Conservation (phyloP, 2,113 vertebrate species). For the Xiphophorus maculatus region DNA sequence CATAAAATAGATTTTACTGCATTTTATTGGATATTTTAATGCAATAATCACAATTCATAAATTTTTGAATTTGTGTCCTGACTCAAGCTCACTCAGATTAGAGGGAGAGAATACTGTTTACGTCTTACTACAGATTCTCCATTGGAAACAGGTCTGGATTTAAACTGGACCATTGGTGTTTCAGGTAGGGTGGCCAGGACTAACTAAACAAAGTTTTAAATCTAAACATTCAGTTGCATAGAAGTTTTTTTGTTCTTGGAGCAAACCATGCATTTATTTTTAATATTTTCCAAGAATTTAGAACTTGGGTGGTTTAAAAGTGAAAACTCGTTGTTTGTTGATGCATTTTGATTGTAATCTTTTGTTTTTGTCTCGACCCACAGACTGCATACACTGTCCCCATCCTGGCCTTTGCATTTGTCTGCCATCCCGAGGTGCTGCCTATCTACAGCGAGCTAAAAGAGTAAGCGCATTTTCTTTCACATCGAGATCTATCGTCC, state of each 20-base stretch:
- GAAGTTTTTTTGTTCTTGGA: not conserved
- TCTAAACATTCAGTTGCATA: too few relatives aligned
- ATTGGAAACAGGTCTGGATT: not conserved
- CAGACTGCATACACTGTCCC: conserved; percentile 98
- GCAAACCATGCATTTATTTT: not conserved
- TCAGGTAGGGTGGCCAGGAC: too few relatives aligned
- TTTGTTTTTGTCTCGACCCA: not conserved
- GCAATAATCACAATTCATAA: not conserved
- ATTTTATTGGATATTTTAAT: not conserved
- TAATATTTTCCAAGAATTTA: not conserved
- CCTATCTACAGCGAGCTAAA: conserved; percentile 99
- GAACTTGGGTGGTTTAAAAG: not conserved
- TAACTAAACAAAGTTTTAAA: too few relatives aligned
- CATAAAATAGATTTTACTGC: not conserved
- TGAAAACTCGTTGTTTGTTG: not conserved
- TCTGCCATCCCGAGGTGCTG: conserved; percentile 97
- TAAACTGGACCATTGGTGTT: too few relatives aligned
- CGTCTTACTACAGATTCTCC: not conserved
- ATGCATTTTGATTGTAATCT: not conserved
- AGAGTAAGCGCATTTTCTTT: conserved; percentile 82
- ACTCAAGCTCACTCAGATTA: too few relatives aligned
- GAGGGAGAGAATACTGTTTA: too few relatives aligned
- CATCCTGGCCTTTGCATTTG: conserved; percentile 97
- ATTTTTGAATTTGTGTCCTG: not conserved
- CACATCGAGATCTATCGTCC: too few relatives aligned